Percentiles rank a stretch among this genome's conserved stretches.
Conservation (phyloP, 2,113 vertebrate genomes). For the Struthio camelus region DNA sequence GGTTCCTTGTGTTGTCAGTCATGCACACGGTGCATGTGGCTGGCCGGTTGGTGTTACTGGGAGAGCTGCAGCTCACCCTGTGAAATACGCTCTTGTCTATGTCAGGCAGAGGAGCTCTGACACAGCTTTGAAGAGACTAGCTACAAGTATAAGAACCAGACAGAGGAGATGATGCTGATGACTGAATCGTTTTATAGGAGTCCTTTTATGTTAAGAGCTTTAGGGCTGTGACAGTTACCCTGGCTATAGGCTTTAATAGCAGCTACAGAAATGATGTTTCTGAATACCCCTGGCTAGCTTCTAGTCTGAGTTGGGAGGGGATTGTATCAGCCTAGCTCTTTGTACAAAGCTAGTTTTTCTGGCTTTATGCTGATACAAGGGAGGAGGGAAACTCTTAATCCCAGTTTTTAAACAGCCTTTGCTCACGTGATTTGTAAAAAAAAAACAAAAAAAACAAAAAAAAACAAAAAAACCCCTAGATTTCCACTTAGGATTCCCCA, state of each 20-base stretch:
- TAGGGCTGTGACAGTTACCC: background rate
- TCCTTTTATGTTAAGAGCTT: background rate
- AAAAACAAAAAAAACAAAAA: too few species aligned
- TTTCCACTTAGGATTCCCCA: background rate
- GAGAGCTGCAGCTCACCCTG: background rate
- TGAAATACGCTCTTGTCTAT: background rate
- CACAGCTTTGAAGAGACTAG: background rate
- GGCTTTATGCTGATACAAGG: background rate
- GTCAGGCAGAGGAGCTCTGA: background rate
- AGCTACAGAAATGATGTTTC: background rate
- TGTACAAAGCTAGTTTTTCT: background rate
- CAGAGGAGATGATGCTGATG: background rate
- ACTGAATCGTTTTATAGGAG: background rate
- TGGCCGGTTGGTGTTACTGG: background rate
- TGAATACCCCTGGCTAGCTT: background rate
- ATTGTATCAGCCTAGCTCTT: background rate
- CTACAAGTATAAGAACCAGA: background rate
- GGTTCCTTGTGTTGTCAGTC: background rate
- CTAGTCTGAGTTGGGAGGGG: background rate
- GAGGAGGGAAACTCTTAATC: background rate
- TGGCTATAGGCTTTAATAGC: background rate
- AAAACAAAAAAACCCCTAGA: too few species aligned
- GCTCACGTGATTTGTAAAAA: background rate
- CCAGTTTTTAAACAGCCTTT: background rate
- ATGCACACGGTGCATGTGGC: fast-evolving